A percentile compares a stretch with the other conserved stretches of the same genome.
These are phyloP conservation scores for Cryptophagus acutangulus DNA, from an alignment of 2,888 invertebrate genomes.

Conservation along the genomic window DNA sequence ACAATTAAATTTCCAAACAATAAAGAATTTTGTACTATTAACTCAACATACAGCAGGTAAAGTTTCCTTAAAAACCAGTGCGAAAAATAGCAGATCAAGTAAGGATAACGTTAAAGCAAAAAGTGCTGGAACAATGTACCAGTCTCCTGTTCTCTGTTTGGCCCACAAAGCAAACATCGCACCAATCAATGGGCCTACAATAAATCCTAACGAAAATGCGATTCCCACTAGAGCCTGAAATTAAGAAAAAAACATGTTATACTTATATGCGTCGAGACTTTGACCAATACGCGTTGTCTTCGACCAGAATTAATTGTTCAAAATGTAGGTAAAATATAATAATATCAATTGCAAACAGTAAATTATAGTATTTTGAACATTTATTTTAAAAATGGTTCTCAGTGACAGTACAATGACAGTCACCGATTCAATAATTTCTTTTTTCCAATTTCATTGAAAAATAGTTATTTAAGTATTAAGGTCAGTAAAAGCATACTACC, in stretches of 20 bases:
- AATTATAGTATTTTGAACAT: too few relatives aligned
- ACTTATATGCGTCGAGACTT: too few relatives aligned
- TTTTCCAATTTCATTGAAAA: too few relatives aligned
- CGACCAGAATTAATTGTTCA: neutral
- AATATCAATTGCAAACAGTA: too few relatives aligned
- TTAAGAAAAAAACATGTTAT: slow-evolving; percentile 11
- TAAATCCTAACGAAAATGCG: slow-evolving; percentile 97
- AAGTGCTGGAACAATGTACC: slow-evolving; percentile 78
- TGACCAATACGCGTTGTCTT: neutral
- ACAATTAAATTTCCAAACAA: slow-evolving; percentile 37
- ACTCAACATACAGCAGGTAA: slow-evolving; percentile 59
- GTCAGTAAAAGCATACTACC: too few relatives aligned
- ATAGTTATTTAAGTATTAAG: too few relatives aligned
- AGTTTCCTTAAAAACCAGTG: slow-evolving; percentile 75
- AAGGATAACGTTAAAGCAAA: slow-evolving; percentile 70
- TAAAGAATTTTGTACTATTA: slow-evolving; percentile 1
- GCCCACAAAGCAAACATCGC: slow-evolving; percentile 75
- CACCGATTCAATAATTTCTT: too few relatives aligned
- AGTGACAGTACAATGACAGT: too few relatives aligned
- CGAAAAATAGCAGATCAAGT: slow-evolving; percentile 72
- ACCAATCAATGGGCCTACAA: slow-evolving; percentile 91
- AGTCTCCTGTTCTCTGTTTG: slow-evolving; percentile 59
- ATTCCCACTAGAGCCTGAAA: slow-evolving; percentile 91
- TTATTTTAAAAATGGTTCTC: too few relatives aligned
- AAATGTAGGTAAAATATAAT: slow-evolving; percentile 3